These are phyloP conservation scores for Tetragonula clypearis DNA, from an alignment of 1,140 invertebrate species.

Conservation along the genomic window DNA sequence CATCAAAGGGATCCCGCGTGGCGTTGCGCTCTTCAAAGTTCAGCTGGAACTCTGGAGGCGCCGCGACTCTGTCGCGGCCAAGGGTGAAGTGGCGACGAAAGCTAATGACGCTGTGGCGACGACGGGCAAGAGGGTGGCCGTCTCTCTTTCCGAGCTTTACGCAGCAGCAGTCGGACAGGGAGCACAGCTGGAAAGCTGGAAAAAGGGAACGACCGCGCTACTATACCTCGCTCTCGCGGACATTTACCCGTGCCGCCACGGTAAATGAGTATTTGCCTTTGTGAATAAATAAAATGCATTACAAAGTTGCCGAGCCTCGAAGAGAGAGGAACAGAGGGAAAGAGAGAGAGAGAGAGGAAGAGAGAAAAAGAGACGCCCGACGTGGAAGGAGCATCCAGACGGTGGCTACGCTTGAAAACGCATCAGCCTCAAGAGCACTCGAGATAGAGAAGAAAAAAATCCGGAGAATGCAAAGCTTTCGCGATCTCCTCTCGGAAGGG, in stretches of 20 bases:
- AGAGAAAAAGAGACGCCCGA: not conserved
- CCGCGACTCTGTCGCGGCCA: not conserved
- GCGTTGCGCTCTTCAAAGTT: conserved; percentile 78
- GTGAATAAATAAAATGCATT: conserved; percentile 82
- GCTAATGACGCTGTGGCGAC: conserved; percentile 44
- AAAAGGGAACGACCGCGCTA: conserved; percentile 25
- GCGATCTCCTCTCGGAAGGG: not conserved
- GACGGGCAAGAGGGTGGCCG: not conserved
- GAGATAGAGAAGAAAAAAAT: conserved; percentile 18
- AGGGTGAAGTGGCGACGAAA: conserved; percentile 56
- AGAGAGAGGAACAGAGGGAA: no score
- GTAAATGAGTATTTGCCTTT: conserved; percentile 81
- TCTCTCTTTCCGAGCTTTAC: conserved; percentile 24
- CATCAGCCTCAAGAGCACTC: conserved; percentile 35
- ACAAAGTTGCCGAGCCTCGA: conserved; percentile 66
- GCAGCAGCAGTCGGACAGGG: conserved; percentile 44
- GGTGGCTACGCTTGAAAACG: conserved; percentile 4
- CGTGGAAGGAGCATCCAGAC: conserved; percentile 23
- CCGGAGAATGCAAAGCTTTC: conserved; percentile 1
- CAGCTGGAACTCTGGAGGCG: conserved; percentile 59
- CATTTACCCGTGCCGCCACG: conserved; percentile 64
- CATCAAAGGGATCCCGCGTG: conserved; percentile 80
- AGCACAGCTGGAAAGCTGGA: conserved; percentile 15
- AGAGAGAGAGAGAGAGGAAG: not conserved
- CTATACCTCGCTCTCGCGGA: conserved; percentile 36